Base-by-base conservation (phyloP, 2,113 vertebrate species). In the Erpornis zantholeuca region DNA sequence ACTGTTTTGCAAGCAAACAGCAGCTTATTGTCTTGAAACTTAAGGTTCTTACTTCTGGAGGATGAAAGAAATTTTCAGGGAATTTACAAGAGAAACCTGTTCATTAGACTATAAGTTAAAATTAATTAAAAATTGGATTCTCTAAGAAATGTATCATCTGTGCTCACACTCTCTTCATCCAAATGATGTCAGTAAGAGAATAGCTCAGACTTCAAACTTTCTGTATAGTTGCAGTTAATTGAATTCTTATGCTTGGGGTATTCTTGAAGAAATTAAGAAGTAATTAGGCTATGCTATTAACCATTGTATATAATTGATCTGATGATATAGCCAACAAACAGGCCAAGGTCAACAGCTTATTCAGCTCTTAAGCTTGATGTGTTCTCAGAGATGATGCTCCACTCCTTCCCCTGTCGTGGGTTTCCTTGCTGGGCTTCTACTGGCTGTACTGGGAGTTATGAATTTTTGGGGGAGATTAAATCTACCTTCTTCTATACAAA, bases 261-360 rank as follows among this genome's bases (percentile, higher is more conserved):
- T 68, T 91, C 86, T 85, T 94, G 91, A 95, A 96, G 93, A 95
- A 96, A 94, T 94, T 96, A 92, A 54, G 73, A 87, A 91, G 66
- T 79, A 94, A 96, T 96, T 95, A 94, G 59, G 24, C 89, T 85
- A 29, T 72, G 54, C 75, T 92, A 91, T 95, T 95, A 89, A 92
- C 73, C 86, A 79, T 92, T 90, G 89, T 77, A 95, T 92, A 65
- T 87, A 89, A 94, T 87, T 96, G 81, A 82, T 95, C 91, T 96
- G 82, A 61, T 72, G 59, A 14, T 77, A 59, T 42, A 86, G 63
- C 33, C 73, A 87, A 87, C 70, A 94, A 95, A 92, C 63, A 88
- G 59, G 76, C 25, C 72, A 83, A 92, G 85, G 90, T 95, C 88
- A 96, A 94, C 50, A 81, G 64, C 85, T 94, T 95, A 71, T 92